Base-by-base conservation (phyloP, 1,140 invertebrate genomes). In the Neotoxoptera formosana region DNA sequence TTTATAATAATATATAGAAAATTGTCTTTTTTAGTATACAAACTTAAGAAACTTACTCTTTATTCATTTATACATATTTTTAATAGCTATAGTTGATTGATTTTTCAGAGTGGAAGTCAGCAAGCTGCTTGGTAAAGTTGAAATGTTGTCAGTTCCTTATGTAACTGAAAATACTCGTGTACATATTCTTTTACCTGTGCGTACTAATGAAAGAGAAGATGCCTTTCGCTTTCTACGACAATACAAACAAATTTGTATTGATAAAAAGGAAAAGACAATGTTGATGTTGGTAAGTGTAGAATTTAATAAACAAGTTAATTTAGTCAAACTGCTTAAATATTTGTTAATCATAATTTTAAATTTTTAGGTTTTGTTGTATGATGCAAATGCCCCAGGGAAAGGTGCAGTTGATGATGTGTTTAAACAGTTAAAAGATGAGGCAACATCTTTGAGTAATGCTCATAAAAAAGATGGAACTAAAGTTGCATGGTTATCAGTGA, bases 131-230 rank as follows among this genome's bases (percentile, higher is more conserved):
- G 97, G 97, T 45, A 97, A 97, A 94, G 97, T 98, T 8, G 98
- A 99, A 95, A 96, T 99, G 81, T 96, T 99, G 20, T 96, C 97
- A 8, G 97, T 98, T 95, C 98, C 98, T 4, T 99, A 98, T 95
- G 98, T 99, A 7, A 99, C 98, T 1, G 98, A 99, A 96, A 98
- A 97, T 95, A 96, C 97, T 7, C 95, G 97, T 94, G 96, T 99
- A 4, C 97, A 97, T 94, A 95, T 99, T 92, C 95, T 99, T 93
- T 94, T 99, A 56, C 96, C 97, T 1, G 95, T 98, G 0, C 95
- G 96, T 94, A 95, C 95, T 36, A 94, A 95, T 7, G 96, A 96
- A 94, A 96, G 95, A 56, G 94, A 95, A 30, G 95, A 96, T 21
- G 96, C 96, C 20, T 94, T 96, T 30, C 95, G 96, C 17, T 98